Conservation (phyloP, 2,797 vertebrate species). For the Aulostomus chinensis region DNA sequence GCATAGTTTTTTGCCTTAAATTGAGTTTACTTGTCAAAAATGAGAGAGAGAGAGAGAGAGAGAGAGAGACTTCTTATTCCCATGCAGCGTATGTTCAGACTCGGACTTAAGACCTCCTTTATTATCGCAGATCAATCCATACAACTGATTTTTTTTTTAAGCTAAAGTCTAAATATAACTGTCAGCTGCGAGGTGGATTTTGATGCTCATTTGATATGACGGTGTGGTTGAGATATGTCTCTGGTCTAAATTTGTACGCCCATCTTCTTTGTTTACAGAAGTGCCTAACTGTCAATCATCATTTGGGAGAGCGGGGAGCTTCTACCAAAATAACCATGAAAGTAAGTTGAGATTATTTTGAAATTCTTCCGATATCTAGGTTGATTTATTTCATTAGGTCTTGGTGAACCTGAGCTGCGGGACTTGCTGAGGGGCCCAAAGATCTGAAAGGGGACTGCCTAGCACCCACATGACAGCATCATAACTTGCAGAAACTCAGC, state of each 20-base stretch:
- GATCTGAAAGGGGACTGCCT: no score
- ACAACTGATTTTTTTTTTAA: conserved; percentile 23
- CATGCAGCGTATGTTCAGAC: no score
- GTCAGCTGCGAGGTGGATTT: conserved; percentile 35
- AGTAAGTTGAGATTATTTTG: conserved; percentile 76
- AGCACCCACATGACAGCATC: no score
- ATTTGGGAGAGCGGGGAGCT: conserved; percentile 85
- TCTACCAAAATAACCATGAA: conserved; percentile 90
- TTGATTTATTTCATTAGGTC: background rate
- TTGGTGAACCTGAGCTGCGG: background rate
- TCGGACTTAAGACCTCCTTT: no score
- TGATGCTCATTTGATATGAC: conserved; percentile 38
- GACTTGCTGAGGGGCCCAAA: conserved; percentile 16
- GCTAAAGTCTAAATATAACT: conserved; percentile 26
- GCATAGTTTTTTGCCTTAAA: no score
- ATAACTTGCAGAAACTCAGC: conserved; percentile 10
- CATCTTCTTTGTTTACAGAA: conserved; percentile 82
- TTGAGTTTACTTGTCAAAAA: no score
- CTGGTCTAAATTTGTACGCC: conserved; percentile 39
- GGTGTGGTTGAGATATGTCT: conserved; percentile 19
- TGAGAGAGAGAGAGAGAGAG: no score
- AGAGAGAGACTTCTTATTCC: no score
- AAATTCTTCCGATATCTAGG: background rate
- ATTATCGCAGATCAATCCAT: no score
- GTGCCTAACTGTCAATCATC: conserved; percentile 97